Evolutionary conservation across 2,888 invertebrate species (phyloP), one percentile per base, ranked within the genome.

Genomic region (Andrena haemorrhoa): DNA sequence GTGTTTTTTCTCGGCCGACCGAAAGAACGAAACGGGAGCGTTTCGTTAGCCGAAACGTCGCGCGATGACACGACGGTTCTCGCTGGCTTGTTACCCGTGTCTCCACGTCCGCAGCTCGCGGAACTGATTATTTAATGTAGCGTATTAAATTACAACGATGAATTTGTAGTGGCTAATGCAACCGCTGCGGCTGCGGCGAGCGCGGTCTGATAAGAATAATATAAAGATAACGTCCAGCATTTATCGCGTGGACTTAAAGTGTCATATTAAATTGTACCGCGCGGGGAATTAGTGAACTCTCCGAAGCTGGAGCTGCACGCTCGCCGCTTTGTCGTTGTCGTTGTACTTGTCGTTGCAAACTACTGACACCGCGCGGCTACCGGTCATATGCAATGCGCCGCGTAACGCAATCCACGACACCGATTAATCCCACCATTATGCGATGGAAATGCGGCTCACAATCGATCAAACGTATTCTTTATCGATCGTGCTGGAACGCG

Each of bases 181-280:
- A 56, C 8, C 53, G 35, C 71, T 26, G 61, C 64, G 69, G 2
- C 63, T 8, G 51, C 26, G 53, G 31, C 26, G 4, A 23, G 23
- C 23, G 16, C 20, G 10, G 10, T 10, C 16, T 26, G 79, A 80
- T 74, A 79, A 79, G 35, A 49, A 58, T 65, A 60, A 73, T 64
- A 65, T 65, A 69, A 65, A 79, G 79, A 81, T 81, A 79, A 66
- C 74, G 53, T 16, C 20, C 23, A 47, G 64, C 53, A 70, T 64
- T 78, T 58, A 64, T 78, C 65, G 72, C 10, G 31, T 23, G 26
- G 29, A 72, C 29, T 76, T 70, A 47, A 61, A 75, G 58, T 51
- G 70, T 79, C 76, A 29, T 81, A 81, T 81, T 79, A 81, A 74
- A 81, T 79, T 69, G 74, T 41, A 35, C 29, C 49, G 12, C 66